Evolutionary conservation across 2,888 invertebrate species (phyloP), one percentile per base, ranked within the genome.

Genomic region (Agonopterix arenella): DNA sequence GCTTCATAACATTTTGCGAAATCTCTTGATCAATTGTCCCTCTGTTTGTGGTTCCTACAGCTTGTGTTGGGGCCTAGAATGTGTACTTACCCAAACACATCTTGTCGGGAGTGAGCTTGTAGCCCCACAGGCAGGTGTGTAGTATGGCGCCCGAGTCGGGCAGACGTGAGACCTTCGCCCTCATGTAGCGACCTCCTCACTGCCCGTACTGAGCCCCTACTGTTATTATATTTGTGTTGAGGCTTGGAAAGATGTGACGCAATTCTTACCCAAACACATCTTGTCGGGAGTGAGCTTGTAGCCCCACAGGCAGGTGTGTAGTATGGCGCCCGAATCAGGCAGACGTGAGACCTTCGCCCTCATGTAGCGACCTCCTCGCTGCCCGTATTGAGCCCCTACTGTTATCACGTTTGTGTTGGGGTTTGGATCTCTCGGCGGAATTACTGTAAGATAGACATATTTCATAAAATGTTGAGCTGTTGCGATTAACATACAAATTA

Each of bases 251-350:
- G n/a, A n/a, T n/a, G n/a, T n/a, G n/a, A n/a, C n/a, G 28, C 28
- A 40, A 11, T 1, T 55, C 69, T 65, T 57, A 88, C 88, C 88
- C 44, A 74, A 62, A 5, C 95, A 94, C 57, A 94, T 90, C 43
- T 92, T 92, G 59, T 97, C 96, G 0, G 85, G 70, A 8, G 93
- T 93, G 8, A 97, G 81, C 53, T 90, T 91, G 71, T 97, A 97
- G 0, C 97, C 97, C 57, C 92, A 90, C 0, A 96, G 96, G 68
- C 97, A 97, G 28, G 4, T 28, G 28, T 28, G 28, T 0, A 75
- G 59, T 18, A 84, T 52, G 0, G 75, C 66, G 0, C 77, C 80
- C 0, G 68, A 61, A 46, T 67, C 67, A 8, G 70, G 69, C 0
- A 72, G 58, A 1, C 80, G 64, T 0, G 73, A 58, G 62, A 68